Evolutionary conservation across 2,888 invertebrate species (phyloP).

Genomic region (Hypercompe scribonia): DNA sequence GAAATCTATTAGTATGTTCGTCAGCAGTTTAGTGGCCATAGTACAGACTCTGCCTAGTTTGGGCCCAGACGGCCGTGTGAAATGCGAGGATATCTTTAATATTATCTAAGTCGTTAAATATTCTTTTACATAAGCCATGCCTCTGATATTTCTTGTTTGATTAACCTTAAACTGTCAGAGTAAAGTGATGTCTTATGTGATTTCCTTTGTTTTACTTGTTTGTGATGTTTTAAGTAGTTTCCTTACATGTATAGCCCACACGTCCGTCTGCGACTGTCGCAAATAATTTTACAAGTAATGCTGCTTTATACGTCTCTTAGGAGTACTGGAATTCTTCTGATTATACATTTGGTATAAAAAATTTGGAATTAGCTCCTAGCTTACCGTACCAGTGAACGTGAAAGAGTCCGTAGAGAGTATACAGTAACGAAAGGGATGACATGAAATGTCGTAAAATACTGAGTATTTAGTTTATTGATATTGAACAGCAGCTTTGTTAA

Average conservation of each 20-base stretch:
- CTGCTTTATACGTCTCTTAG: not conserved
- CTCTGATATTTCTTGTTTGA: not conserved
- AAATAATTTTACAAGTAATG: not conserved
- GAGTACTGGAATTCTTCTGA: not conserved
- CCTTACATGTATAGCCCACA: not conserved
- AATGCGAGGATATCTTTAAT: too few relatives aligned
- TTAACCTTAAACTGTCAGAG: not conserved
- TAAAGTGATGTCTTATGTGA: too few relatives aligned
- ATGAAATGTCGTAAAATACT: not conserved
- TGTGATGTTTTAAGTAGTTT: not conserved
- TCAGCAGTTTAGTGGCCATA: too few relatives aligned
- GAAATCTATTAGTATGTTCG: too few relatives aligned
- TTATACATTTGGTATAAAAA: not conserved
- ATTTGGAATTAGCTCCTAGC: not conserved
- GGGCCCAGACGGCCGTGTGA: too few relatives aligned
- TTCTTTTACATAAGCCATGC: constrained; percentile 11
- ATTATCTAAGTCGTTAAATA: not conserved
- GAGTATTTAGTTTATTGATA: too few relatives aligned
- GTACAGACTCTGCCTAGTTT: too few relatives aligned
- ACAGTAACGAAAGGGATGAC: not conserved
- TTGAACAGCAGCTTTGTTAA: too few relatives aligned
- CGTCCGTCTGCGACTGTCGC: not conserved
- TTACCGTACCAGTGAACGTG: not conserved
- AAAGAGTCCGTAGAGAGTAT: not conserved
- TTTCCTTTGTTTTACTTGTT: not conserved